These are phyloP conservation scores for Cygnus buccinator DNA, from an alignment of 2,113 vertebrate species.

Conservation along the genomic window DNA sequence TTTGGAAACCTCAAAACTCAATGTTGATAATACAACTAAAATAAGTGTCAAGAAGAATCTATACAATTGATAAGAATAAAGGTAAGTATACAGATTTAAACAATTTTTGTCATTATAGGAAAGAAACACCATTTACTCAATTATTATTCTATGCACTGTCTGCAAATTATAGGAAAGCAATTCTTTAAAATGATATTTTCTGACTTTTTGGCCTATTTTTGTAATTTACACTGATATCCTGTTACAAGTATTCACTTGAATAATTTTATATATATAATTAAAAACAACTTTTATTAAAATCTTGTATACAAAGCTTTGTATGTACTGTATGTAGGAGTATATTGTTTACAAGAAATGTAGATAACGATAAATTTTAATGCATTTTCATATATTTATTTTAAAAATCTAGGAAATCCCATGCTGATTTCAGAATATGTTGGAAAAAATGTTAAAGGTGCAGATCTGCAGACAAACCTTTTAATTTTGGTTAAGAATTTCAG, in stretches of 20 bases:
- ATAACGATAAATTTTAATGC: background rate
- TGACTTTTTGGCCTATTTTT: background rate
- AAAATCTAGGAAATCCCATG: background rate
- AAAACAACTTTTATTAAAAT: background rate
- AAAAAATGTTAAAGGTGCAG: background rate
- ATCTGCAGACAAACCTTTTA: background rate
- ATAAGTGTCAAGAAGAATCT: background rate
- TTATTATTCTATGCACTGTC: background rate
- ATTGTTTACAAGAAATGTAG: background rate
- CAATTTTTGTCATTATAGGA: background rate
- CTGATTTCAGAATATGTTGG: background rate
- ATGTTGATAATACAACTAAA: background rate
- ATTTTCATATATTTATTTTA: background rate
- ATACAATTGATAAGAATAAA: conserved; percentile 5
- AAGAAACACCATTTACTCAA: conserved; percentile 18
- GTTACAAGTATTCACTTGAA: background rate
- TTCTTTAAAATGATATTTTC: background rate
- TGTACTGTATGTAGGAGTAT: background rate
- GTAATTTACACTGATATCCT: background rate
- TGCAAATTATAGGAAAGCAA: conserved; percentile 5
- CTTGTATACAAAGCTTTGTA: background rate
- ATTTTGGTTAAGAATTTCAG: background rate
- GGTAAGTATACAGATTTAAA: conserved; percentile 21
- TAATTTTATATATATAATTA: background rate
- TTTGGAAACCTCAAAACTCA: conserved; percentile 19